phyloP scores from a whole-genome alignment of 2,888 invertebrate genomes.

The Tachina grossa region DNA sequence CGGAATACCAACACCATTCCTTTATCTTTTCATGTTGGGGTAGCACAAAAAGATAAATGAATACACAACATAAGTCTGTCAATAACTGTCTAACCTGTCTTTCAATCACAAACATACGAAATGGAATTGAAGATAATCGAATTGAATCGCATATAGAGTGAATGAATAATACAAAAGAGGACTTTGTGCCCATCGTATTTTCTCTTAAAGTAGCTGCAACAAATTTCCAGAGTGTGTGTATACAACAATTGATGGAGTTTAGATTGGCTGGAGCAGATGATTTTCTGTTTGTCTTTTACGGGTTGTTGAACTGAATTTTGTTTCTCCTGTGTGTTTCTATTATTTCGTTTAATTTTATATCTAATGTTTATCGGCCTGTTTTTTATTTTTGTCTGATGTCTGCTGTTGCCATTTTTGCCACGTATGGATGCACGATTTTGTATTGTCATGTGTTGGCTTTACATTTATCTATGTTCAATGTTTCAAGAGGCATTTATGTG shows the following conservation, averaged over 20 bases:
- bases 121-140: conserved; percentile 56
- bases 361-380: conserved; percentile 19
- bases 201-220: background rate
- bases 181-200: background rate
- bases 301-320: conserved; percentile 65
- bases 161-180: conserved; percentile 29
- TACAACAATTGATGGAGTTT: conserved; percentile 22
- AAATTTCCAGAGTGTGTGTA: background rate
- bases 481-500: background rate
- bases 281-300: conserved; percentile 52
- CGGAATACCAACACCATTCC: conserved; percentile 44
- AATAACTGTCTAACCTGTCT: conserved; percentile 69
- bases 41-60: conserved; percentile 29
- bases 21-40: background rate
- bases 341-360: conserved; percentile 19
- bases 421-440: conserved; percentile 10
- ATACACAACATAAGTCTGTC: conserved; percentile 67
- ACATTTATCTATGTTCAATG: background rate
- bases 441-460: background rate
- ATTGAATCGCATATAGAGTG: conserved; percentile 37
- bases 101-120: conserved; percentile 61
- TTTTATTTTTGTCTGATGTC: background rate
- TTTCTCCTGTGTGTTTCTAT: background rate
- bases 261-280: conserved; percentile 27
- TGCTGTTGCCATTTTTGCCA: conserved; percentile 3